These are phyloP conservation scores for Perca schrenkii DNA, from an alignment of 2,113 vertebrate genomes.

Conservation along the genomic window DNA sequence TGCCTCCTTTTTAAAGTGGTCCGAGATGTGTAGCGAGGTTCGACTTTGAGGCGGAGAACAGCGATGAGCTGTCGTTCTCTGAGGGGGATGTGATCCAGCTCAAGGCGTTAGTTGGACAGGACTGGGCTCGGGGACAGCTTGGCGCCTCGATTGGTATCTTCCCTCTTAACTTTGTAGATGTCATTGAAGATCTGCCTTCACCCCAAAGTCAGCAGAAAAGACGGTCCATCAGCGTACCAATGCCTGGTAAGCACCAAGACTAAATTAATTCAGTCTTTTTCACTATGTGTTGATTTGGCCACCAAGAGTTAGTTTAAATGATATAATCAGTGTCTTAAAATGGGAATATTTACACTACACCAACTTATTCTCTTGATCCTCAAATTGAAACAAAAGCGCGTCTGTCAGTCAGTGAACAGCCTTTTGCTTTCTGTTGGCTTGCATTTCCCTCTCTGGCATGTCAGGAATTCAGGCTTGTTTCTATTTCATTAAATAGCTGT, in stretches of 20 bases:
- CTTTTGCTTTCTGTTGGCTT: slow-evolving; percentile 13
- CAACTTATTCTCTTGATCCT: neutral
- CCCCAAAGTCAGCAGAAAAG: slow-evolving; percentile 46
- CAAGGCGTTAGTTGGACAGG: slow-evolving; percentile 89
- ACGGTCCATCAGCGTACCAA: slow-evolving; percentile 38
- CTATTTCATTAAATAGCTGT: slow-evolving; percentile 66
- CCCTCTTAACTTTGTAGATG: slow-evolving; percentile 93
- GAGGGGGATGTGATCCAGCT: slow-evolving; percentile 93
- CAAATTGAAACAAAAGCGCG: neutral
- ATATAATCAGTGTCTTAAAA: neutral
- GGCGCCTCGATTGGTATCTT: slow-evolving; percentile 87
- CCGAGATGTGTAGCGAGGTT: slow-evolving; percentile 91
- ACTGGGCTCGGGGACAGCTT: slow-evolving; percentile 92
- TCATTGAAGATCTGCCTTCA: slow-evolving; percentile 89
- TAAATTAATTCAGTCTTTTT: neutral
- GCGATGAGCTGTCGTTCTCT: slow-evolving; percentile 91
- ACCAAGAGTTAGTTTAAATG: too few species aligned
- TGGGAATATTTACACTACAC: neutral
- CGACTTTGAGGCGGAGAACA: slow-evolving; percentile 92
- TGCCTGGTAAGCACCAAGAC: slow-evolving; percentile 72
- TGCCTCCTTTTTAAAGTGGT: slow-evolving; percentile 79
- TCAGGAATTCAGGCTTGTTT: slow-evolving; percentile 66
- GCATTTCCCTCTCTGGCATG: slow-evolving; percentile 42
- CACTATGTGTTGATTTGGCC: neutral
- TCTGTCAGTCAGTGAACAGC: slow-evolving; percentile 5